Evolutionary conservation across 2,888 invertebrate genomes (phyloP).

Genomic region (Microctonus brassicae): DNA sequence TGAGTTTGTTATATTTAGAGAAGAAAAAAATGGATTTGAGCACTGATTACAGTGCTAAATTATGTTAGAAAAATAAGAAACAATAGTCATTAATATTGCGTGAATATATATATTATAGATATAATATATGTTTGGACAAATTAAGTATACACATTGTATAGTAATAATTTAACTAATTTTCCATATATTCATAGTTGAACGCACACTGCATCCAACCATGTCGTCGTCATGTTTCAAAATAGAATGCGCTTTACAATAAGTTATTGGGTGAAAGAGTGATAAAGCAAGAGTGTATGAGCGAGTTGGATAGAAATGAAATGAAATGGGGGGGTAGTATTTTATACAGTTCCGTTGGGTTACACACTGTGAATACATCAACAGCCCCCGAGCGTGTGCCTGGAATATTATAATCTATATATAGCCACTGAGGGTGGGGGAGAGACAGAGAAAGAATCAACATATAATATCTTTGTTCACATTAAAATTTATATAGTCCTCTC

Average conservation of each 20-base stretch:
- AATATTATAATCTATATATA: constrained; percentile 54
- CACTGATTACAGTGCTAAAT: no score
- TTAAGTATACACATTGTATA: constrained; percentile 6
- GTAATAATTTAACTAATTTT: constrained; percentile 22
- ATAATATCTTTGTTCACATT: not conserved
- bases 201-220: constrained; percentile 25
- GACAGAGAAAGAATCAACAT: not conserved
- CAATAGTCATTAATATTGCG: not conserved
- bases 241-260: constrained; percentile 66
- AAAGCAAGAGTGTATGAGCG: constrained; percentile 50
- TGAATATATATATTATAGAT: not conserved
- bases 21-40: no score
- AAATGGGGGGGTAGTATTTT: constrained; percentile 66
- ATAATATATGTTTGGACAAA: no score
- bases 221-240: constrained; percentile 62
- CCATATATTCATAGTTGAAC: constrained; percentile 13
- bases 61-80: no score
- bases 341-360: constrained; percentile 68
- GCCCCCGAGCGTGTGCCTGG: constrained; percentile 62
- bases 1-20: no score
- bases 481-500: no score
- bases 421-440: constrained; percentile 4
- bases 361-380: constrained; percentile 68
- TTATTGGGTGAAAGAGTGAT: constrained; percentile 57
- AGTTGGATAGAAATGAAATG: constrained; percentile 32